phyloP scores from a whole-genome alignment of 1,140 invertebrate species.

The Anoplophora glabripennis region DNA sequence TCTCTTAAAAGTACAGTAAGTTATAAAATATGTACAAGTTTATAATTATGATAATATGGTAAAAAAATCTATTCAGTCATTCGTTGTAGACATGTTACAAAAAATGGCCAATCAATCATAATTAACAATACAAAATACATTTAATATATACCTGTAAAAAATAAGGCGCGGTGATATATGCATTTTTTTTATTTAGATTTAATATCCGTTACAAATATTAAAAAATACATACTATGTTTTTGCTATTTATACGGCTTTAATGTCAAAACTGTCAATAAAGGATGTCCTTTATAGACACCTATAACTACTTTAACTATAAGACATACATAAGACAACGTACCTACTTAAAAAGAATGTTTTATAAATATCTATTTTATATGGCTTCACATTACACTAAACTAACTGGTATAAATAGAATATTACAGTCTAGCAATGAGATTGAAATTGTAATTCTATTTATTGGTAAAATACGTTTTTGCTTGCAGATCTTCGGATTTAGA shows the following conservation, averaged over 20 bases:
- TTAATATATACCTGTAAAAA: constrained; percentile 12
- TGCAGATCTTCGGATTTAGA: background rate
- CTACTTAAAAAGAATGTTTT: background rate
- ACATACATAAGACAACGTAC: background rate
- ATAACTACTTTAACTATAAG: background rate
- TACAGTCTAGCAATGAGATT: background rate
- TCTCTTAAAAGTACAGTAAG: too few relatives aligned
- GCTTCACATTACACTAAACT: background rate
- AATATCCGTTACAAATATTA: too few relatives aligned
- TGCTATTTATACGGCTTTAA: too few relatives aligned
- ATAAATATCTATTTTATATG: too few relatives aligned
- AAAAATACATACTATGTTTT: too few relatives aligned
- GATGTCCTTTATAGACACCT: background rate
- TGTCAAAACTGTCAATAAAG: too few relatives aligned
- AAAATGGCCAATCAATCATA: constrained; percentile 22
- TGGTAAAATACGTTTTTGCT: background rate
- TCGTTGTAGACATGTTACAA: constrained; percentile 24
- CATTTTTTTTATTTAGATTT: constrained; percentile 2
- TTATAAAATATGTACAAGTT: too few relatives aligned
- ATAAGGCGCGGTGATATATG: constrained; percentile 11
- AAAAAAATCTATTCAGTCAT: constrained; percentile 20
- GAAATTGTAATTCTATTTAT: background rate
- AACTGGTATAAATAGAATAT: background rate
- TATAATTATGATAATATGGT: constrained; percentile 15
- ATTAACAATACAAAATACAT: constrained; percentile 11